Percentiles rank a stretch among this genome's conserved stretches.
Evolutionary conservation across 2,888 invertebrate species (phyloP).

Genomic region (Drosophila setosimentum): DNA sequence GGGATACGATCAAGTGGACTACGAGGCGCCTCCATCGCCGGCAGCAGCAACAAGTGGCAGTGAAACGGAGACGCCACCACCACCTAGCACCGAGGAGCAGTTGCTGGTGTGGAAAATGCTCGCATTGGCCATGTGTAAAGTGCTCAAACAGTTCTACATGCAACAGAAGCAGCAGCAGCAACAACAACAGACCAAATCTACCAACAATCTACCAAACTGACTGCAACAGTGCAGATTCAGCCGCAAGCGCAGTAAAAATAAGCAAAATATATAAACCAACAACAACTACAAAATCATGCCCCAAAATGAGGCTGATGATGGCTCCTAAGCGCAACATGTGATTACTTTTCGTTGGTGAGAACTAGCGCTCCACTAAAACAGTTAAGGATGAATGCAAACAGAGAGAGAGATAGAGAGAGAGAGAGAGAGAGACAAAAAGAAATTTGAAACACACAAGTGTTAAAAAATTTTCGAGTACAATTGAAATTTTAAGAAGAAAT

Average conservation of each 20-base stretch:
- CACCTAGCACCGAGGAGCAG: slow-evolving; percentile 70
- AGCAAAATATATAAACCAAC: slow-evolving; percentile 33
- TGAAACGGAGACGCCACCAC: slow-evolving; percentile 34
- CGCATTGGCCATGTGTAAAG: slow-evolving; percentile 83
- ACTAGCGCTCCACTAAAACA: slow-evolving; percentile 65
- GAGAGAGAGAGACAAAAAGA: not conserved
- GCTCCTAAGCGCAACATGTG: slow-evolving; percentile 79
- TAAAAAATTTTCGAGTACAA: slow-evolving; percentile 20
- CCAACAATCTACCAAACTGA: slow-evolving; percentile 70
- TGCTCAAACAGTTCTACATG: slow-evolving; percentile 81
- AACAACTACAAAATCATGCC: slow-evolving; percentile 33
- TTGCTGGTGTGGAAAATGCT: slow-evolving; percentile 82
- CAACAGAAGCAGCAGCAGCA: slow-evolving; percentile 64
- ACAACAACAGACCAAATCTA: slow-evolving; percentile 42
- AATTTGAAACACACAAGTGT: not conserved
- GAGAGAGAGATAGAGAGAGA: not conserved
- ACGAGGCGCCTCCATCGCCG: slow-evolving; percentile 55
- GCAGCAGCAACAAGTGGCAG: slow-evolving; percentile 46
- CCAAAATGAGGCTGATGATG: slow-evolving; percentile 36
- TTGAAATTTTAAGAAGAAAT: slow-evolving; percentile 5
- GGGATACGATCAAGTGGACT: slow-evolving; percentile 68
- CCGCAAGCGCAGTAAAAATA: slow-evolving; percentile 72
- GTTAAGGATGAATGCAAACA: slow-evolving; percentile 6
- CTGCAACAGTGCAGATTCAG: slow-evolving; percentile 78
- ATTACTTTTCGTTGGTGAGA: slow-evolving; percentile 79